Evolutionary conservation across 2,113 vertebrate genomes (phyloP).

Genomic region (Gambusia holbrooki): DNA sequence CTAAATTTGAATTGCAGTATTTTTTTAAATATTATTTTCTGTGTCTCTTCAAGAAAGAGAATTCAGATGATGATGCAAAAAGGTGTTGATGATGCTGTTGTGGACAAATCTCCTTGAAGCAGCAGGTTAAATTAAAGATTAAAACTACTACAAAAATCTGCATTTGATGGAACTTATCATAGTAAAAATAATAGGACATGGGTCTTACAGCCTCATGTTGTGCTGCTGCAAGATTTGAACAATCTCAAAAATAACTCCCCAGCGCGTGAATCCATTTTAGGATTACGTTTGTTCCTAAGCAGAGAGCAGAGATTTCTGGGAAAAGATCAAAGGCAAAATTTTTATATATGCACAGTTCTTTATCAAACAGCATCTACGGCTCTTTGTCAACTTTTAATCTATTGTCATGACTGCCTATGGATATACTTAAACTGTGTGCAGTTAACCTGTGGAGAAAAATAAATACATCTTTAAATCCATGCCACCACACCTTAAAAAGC

Average conservation of each 20-base stretch:
- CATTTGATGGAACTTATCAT: constrained; percentile 35
- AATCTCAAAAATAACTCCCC: neutral
- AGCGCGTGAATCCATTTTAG: neutral
- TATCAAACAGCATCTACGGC: neutral
- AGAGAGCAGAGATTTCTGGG: neutral
- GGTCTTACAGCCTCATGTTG: neutral
- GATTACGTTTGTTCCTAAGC: neutral
- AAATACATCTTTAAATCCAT: neutral
- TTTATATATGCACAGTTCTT: neutral
- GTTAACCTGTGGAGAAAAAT: neutral
- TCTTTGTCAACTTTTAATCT: too few relatives aligned
- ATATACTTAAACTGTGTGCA: neutral
- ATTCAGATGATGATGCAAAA: too few relatives aligned
- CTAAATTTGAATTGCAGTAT: neutral
- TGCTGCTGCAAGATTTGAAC: neutral
- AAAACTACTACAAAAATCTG: constrained; percentile 13
- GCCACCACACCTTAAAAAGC: neutral
- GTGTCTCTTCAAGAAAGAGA: neutral
- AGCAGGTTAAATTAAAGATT: constrained; percentile 35
- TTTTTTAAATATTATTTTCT: neutral
- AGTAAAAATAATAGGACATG: constrained; percentile 3
- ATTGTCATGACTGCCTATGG: neutral
- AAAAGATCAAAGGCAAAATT: neutral
- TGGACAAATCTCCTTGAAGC: constrained; percentile 2
- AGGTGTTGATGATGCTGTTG: too few relatives aligned